phyloP scores from a whole-genome alignment of 53 echinoderm and acorn worm genomes.

The Antedon mediterranea region DNA sequence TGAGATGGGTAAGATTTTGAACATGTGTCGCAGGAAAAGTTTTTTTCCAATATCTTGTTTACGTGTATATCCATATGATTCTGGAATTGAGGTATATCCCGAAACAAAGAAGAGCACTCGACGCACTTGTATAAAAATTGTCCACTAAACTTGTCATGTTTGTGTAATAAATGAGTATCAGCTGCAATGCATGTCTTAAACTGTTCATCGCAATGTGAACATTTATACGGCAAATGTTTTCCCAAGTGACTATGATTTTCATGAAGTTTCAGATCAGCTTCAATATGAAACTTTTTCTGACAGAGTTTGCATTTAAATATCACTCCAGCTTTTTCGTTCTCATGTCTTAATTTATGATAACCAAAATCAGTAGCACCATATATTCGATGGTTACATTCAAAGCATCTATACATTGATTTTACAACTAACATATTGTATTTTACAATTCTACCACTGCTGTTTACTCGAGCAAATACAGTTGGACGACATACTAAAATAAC shows the following conservation, averaged over 20 bases:
- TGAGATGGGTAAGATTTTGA: constrained; percentile 15
- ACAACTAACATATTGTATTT: not conserved
- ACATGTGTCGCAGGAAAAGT: constrained; percentile 22
- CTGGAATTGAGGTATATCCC: constrained; percentile 24
- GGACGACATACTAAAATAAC: too few species aligned
- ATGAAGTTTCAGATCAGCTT: not conserved
- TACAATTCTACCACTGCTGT: not conserved
- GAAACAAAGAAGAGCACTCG: constrained; percentile 24
- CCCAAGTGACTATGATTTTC: not conserved
- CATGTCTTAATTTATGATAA: not conserved
- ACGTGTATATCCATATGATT: constrained; percentile 37
- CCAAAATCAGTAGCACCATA: not conserved
- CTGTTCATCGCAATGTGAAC: not conserved
- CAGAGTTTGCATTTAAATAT: not conserved
- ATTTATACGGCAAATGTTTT: not conserved
- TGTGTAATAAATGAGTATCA: not conserved
- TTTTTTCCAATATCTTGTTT: not conserved
- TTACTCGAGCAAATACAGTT: not conserved
- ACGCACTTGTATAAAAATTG: not conserved
- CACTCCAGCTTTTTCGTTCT: not conserved
- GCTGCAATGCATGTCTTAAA: not conserved
- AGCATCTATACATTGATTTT: not conserved
- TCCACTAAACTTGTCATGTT: not conserved
- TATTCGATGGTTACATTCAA: not conserved
- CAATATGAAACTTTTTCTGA: not conserved